Conservation (phyloP, 2,113 vertebrate species). For the Phaethornis superciliosus region DNA sequence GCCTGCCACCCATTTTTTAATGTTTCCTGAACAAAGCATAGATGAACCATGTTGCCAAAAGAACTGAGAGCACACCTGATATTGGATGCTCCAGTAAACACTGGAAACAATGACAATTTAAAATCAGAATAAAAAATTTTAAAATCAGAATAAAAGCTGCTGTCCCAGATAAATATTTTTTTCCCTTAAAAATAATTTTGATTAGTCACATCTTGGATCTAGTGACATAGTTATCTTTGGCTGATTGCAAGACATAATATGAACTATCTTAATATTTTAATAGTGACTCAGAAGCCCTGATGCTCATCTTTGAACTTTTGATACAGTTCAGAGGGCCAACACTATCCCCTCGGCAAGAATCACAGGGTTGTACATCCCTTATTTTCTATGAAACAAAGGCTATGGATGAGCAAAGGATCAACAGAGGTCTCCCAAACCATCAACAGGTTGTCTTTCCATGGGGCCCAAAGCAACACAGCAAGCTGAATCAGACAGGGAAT, state of each 20-base stretch:
- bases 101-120: neutral
- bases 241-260: neutral
- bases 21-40: neutral
- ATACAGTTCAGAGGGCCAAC: neutral
- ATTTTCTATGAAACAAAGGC: neutral
- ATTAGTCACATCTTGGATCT: neutral
- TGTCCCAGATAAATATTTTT: neutral
- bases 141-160: too few species aligned
- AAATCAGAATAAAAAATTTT: too few species aligned
- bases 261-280: constrained; percentile 4
- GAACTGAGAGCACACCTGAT: neutral
- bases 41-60: neutral
- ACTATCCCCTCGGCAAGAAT: neutral
- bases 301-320: neutral
- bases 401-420: neutral
- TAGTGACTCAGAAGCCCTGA: constrained; percentile 39
- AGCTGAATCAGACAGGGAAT: neutral
- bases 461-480: neutral
- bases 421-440: neutral
- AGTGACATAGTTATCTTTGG: neutral
- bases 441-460: rapidly evolving
- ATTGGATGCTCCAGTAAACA: neutral
- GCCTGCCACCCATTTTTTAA: rapidly evolving
- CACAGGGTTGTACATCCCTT: neutral
- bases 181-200: neutral